These are phyloP conservation scores for Endotricha flammealis DNA, from an alignment of 2,888 invertebrate genomes.

Conservation along the genomic window DNA sequence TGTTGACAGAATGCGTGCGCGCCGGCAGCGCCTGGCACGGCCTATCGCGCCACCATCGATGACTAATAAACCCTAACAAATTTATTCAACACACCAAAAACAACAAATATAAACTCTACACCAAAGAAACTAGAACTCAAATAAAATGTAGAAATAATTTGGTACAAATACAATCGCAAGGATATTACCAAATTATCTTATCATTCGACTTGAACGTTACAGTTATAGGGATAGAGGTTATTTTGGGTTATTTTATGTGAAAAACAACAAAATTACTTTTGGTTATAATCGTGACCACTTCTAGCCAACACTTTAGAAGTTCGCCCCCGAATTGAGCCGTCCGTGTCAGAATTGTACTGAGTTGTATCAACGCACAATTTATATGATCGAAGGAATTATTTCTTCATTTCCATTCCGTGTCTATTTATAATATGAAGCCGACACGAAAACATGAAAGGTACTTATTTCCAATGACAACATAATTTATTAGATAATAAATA, in stretches of 20 bases:
- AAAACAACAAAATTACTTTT: conserved; percentile 29
- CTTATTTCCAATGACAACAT: conserved; percentile 9
- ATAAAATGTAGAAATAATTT: conserved; percentile 27
- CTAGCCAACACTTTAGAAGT: conserved; percentile 72
- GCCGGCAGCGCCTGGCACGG: conserved; percentile 71
- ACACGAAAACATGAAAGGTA: conserved; percentile 11
- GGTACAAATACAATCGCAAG: conserved; percentile 46
- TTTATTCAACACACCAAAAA: conserved; percentile 21
- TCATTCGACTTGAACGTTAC: conserved; percentile 38
- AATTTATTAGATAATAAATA: conserved; percentile 12
- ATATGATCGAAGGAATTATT: conserved; percentile 66
- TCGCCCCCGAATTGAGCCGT: conserved; percentile 72
- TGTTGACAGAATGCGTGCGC: conserved; percentile 76
- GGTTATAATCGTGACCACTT: conserved; percentile 72
- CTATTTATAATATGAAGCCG: conserved; percentile 25
- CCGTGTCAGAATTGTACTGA: conserved; percentile 60
- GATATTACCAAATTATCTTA: conserved; percentile 36
- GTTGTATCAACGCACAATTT: conserved; percentile 60
- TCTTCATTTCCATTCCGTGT: conserved; percentile 59
- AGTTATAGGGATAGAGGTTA: conserved; percentile 25
- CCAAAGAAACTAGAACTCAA: conserved; percentile 15
- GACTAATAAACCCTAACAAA: conserved; percentile 67
- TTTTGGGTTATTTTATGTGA: conserved; percentile 26
- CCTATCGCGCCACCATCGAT: conserved; percentile 76
- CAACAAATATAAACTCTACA: conserved; percentile 18